These are phyloP conservation scores for Molorchus minor DNA, from an alignment of 2,888 invertebrate species.

Conservation along the genomic window DNA sequence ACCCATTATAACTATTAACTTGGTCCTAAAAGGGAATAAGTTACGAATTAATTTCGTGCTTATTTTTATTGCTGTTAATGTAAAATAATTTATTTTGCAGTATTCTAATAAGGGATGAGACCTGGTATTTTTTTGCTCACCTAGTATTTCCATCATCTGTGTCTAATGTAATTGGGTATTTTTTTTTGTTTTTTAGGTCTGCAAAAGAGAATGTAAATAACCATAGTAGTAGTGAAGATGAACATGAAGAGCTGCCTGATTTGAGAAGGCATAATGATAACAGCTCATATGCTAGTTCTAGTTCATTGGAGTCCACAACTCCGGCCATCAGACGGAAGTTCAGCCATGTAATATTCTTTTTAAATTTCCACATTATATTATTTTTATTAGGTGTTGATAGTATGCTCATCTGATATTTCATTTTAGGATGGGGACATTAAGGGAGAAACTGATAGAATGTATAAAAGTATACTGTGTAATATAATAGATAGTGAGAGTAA, in stretches of 20 bases:
- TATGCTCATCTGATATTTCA: too few relatives aligned
- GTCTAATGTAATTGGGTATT: too few relatives aligned
- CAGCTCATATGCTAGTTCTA: conserved; percentile 62
- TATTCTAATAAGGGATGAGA: too few relatives aligned
- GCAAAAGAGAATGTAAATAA: conserved; percentile 53
- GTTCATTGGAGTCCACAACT: conserved; percentile 65
- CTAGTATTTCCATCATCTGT: too few relatives aligned
- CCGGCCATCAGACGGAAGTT: conserved; percentile 62
- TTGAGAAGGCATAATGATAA: conserved; percentile 59
- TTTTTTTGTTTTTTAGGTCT: conserved; percentile 41
- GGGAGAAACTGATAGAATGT: conserved; percentile 83
- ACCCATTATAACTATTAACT: too few relatives aligned
- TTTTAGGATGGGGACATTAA: conserved; percentile 59
- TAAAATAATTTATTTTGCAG: too few relatives aligned
- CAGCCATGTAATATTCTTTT: conserved; percentile 47
- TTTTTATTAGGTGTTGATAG: conserved; percentile 23
- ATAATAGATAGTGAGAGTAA: conserved; percentile 92
- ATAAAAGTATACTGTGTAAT: conserved; percentile 86
- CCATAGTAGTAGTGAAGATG: conserved; percentile 56
- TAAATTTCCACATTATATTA: conserved; percentile 8
- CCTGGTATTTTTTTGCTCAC: too few relatives aligned
- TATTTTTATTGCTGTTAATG: too few relatives aligned
- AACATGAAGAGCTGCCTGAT: conserved; percentile 63
- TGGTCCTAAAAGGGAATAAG: too few relatives aligned
- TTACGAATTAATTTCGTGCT: too few relatives aligned